phyloP scores from a whole-genome alignment of 2,888 invertebrate genomes.

The Cataglyphis cursor region DNA sequence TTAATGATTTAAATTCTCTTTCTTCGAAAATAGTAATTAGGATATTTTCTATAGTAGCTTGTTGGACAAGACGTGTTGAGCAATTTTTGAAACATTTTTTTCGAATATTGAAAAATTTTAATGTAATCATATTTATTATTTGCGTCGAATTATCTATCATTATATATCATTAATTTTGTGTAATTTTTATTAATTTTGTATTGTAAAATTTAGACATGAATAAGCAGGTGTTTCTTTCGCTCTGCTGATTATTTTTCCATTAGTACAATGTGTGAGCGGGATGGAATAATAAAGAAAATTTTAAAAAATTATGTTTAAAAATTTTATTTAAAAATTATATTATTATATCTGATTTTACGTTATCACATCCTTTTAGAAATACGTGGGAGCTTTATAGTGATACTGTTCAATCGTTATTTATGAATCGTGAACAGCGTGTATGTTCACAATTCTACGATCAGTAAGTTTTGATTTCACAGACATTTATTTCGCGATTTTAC shows the following conservation, averaged over 20 bases:
- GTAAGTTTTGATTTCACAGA: slow-evolving; percentile 40
- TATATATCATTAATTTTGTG: background rate
- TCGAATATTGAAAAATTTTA: background rate
- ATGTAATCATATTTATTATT: background rate
- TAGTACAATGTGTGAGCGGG: background rate
- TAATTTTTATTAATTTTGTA: background rate
- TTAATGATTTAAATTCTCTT: background rate
- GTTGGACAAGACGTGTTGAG: background rate
- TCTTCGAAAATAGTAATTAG: background rate
- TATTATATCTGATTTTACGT: background rate
- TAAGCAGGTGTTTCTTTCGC: background rate
- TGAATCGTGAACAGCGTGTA: slow-evolving; percentile 33
- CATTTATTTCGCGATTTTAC: slow-evolving; percentile 41
- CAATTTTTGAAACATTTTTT: background rate
- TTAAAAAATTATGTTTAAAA: background rate
- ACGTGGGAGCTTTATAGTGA: slow-evolving; percentile 2
- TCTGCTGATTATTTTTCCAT: background rate
- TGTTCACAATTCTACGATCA: background rate
- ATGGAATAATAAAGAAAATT: background rate
- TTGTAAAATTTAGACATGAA: background rate
- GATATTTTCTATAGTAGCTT: background rate
- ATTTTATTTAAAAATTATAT: background rate
- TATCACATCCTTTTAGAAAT: background rate
- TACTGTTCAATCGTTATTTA: slow-evolving; percentile 40
- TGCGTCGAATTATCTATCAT: background rate